Evolutionary conservation across 2,113 vertebrate genomes (phyloP), one percentile per base, ranked within the genome.

Genomic region (Bucco capensis): DNA sequence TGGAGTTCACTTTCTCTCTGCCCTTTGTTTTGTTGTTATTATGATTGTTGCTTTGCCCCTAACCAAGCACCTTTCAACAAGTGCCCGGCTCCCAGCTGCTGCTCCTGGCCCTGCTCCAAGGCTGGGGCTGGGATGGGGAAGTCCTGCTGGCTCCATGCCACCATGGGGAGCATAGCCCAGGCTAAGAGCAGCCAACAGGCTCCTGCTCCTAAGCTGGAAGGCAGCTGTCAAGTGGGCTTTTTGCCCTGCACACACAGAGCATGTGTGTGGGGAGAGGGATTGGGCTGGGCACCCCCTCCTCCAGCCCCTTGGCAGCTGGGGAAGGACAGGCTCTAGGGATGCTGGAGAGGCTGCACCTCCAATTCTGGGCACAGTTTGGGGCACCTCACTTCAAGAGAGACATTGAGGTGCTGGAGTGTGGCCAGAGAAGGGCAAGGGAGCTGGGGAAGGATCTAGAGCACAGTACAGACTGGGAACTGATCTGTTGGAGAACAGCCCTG

Each of bases 81-180:
- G 96, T 96, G 96, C 97, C 96, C 73, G 90, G 95, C 96, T 97
- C 97, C 97, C 98, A 98, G 98, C 97, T 98, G 98, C 97, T 97
- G 95, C 92, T 90, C 79, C 96, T 98, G 98, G 98, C 97, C 88
- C 86, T 21, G 51, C 83, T 97, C 97, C 98, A 98, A 94, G 93
- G 91, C 91, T 94, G 93, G 92, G 89, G 93, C 92, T 96, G 81
- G 94, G 95, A 85, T 6, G 13, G 96, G 97, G 97, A 97, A 97
- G 93, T 96, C 96, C 97, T 95, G 79, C 94, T 97, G 97, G 97
- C 97, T 96, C 79, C 75, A 23, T 69, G 97, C 97, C 97, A 97
- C 92, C 7, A 1, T 18, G 5, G 58, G 69, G 76, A 95, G 93
- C 88, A 14, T 9, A 8, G 88, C 50, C 62, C 64, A 30, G 83